phyloP scores from a whole-genome alignment of 2,888 invertebrate species.

The Lordiphosa andalusiaca region DNA sequence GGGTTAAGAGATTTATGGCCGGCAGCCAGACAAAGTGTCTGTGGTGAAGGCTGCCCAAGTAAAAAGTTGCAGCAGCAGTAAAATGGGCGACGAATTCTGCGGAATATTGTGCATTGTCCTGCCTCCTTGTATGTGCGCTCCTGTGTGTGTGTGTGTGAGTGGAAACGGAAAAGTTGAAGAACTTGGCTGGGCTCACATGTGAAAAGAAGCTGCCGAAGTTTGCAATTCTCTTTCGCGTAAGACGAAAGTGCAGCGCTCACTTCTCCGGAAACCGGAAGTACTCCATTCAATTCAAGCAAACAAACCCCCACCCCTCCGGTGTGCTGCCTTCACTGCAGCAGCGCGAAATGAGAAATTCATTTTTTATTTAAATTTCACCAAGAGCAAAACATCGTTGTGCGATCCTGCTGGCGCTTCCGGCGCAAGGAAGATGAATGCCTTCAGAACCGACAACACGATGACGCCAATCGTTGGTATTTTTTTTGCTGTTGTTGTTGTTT shows the following conservation, averaged over 20 bases:
- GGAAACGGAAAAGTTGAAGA: slow-evolving; percentile 13
- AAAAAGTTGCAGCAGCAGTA: slow-evolving; percentile 49
- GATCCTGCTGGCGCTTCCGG: slow-evolving; percentile 69
- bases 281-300: slow-evolving; percentile 73
- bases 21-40: slow-evolving; percentile 78
- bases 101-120: slow-evolving; percentile 18
- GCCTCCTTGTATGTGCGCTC: slow-evolving; percentile 7
- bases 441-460: slow-evolving; percentile 76
- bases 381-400: slow-evolving; percentile 42
- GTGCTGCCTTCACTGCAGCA: too few species aligned
- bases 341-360: slow-evolving; percentile 59
- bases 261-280: slow-evolving; percentile 74
- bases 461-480: slow-evolving; percentile 69
- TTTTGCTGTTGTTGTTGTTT: slow-evolving; percentile 39
- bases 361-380: slow-evolving; percentile 66
- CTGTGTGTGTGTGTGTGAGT: background rate
- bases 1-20: slow-evolving; percentile 76
- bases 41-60: slow-evolving; percentile 54
- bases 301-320: slow-evolving; percentile 49
- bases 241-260: slow-evolving; percentile 66
- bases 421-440: slow-evolving; percentile 77
- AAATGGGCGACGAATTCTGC: slow-evolving; percentile 27
- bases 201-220: slow-evolving; percentile 19
- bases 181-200: slow-evolving; percentile 9
- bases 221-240: slow-evolving; percentile 53